phyloP scores from a whole-genome alignment of 2,113 vertebrate genomes.

The Chaetura pelagica region DNA sequence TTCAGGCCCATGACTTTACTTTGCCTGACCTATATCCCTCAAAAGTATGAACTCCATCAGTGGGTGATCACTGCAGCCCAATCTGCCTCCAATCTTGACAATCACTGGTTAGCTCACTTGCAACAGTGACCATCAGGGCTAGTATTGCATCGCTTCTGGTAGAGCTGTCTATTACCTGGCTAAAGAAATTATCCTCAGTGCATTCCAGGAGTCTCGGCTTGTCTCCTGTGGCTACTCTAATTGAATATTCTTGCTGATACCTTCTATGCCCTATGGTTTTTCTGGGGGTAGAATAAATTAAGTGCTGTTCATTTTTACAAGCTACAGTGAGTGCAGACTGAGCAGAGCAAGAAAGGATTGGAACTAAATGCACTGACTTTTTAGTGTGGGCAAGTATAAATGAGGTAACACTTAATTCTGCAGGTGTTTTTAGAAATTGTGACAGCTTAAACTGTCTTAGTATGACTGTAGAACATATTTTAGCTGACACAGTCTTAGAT shows the following conservation, averaged over 20 bases:
- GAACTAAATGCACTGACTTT: background rate
- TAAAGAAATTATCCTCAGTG: background rate
- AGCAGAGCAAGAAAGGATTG: background rate
- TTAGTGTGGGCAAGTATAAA: background rate
- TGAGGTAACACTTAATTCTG: background rate
- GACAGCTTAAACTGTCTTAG: background rate
- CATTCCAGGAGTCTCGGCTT: background rate
- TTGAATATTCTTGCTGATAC: background rate
- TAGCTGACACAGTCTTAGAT: background rate
- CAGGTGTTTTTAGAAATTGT: background rate
- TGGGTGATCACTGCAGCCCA: too few species aligned
- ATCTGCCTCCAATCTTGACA: background rate
- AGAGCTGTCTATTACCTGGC: background rate
- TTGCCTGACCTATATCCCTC: too few species aligned
- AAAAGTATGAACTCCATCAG: background rate
- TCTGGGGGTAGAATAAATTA: background rate
- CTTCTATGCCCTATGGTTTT: fast-evolving
- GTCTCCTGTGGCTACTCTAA: background rate
- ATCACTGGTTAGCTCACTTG: background rate
- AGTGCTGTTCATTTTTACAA: background rate
- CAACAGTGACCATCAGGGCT: background rate
- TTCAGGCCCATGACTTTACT: background rate
- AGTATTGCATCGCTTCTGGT: fast-evolving
- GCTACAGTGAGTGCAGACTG: background rate
- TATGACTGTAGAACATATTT: background rate